Conservation (phyloP, 2,888 invertebrate genomes). For the Andrena minutula region DNA sequence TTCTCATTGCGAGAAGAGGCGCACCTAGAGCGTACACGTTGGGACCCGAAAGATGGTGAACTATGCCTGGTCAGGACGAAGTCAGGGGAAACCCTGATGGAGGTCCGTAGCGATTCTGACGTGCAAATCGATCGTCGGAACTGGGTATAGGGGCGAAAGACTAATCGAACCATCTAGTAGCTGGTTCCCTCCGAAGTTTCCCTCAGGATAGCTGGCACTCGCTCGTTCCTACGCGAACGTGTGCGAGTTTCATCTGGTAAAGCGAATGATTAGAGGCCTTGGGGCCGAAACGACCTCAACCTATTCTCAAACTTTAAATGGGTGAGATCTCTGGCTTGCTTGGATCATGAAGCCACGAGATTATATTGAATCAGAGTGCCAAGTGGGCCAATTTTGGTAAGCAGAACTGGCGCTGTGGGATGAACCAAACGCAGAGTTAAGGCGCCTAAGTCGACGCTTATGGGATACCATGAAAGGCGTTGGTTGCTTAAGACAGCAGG, state of each 20-base stretch:
- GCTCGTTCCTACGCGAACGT: constrained; percentile 88
- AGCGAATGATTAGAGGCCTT: constrained; percentile 85
- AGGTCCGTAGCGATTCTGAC: constrained; percentile 87
- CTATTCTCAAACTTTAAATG: constrained; percentile 91
- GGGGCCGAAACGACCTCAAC: constrained; percentile 88
- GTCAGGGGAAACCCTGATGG: constrained; percentile 86
- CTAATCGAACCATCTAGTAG: no score
- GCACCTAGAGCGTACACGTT: constrained; percentile 89
- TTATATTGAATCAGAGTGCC: constrained; percentile 85
- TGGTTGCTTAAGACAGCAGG: constrained; percentile 89
- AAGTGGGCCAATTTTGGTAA: constrained; percentile 91
- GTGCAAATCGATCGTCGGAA: constrained; percentile 92
- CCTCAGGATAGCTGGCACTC: constrained; percentile 85
- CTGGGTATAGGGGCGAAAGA: constrained; percentile 89
- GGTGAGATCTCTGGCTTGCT: constrained; percentile 85
- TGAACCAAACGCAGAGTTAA: constrained; percentile 85
- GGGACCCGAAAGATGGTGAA: constrained; percentile 85
- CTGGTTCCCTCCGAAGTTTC: no score
- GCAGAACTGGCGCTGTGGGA: constrained; percentile 85
- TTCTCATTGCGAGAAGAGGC: constrained; percentile 84
- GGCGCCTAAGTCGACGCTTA: not conserved
- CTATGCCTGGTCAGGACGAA: constrained; percentile 89
- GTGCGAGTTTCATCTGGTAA: constrained; percentile 15
- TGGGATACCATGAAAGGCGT: constrained; percentile 86
- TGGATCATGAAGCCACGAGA: constrained; percentile 86